Evolutionary conservation across 1,140 invertebrate species (phyloP), one percentile per base, ranked within the genome.

Genomic region (Leptopilina clavipes): DNA sequence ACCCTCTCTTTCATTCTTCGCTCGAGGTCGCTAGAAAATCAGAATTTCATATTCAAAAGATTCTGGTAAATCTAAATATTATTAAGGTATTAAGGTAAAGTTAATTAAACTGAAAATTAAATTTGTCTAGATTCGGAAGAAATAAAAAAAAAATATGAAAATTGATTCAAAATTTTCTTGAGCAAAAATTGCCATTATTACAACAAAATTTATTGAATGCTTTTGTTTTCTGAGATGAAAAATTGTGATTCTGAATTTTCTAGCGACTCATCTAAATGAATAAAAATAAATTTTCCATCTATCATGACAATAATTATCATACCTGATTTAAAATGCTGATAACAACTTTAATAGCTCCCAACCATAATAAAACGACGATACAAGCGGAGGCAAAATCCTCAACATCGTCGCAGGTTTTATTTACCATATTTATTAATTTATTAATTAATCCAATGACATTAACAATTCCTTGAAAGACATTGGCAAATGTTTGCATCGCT

Each of bases 321-420:
- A 87, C 86, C 76, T 81, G 80, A 10, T 82, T 77, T 14, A 84
- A 5, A 25, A 83, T 65, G 3, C 74, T 79, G 25, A 80, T 40
- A 7, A 79, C 14, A 48, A 87, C 56, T 72, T 83, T 86, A n/a
- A 78, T 65, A 8, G 80, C 81, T 5, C 77, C 83, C 44, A 84
- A 70, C 85, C 85, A 89, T 17, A 89, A 81, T 0, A 85, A 31
- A 7, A 87, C 56, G n/a, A 89, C 84, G 22, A 88, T 80, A 65
- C 86, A 87, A 0, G 84, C 83, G 7, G 82, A 82, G 0, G 83
- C 83, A 52, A 89, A 85, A 17, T 88, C 85, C 37, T 90, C 89
- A 18, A 89, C 77, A 14, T 88, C 86, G 2, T 89, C 85, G 56
- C 81, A 84, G 12, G 70, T 82, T 9, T 89, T 86, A 10, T 70